A percentile compares a stretch with the other conserved stretches of the same genome.
Evolutionary conservation across 2,888 invertebrate species (phyloP).

Genomic region (Caenorhabditis drosophilae): DNA sequence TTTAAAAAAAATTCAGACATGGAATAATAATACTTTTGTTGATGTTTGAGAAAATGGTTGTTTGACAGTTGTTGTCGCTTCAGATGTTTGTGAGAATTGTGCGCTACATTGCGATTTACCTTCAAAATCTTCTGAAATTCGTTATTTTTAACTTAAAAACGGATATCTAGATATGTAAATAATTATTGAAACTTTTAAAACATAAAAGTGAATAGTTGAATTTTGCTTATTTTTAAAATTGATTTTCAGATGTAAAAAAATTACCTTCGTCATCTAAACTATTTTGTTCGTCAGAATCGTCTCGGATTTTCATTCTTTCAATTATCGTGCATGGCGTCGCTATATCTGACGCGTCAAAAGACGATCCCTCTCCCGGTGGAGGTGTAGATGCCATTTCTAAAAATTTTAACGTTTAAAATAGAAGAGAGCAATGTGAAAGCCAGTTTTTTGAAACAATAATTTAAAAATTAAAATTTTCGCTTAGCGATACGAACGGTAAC

Average conservation of each 20-base stretch:
- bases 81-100: slow-evolving; percentile 38
- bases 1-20: slow-evolving; percentile 2
- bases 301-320: slow-evolving; percentile 5
- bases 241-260: not conserved
- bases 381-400: slow-evolving; percentile 22
- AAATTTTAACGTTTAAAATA: no score
- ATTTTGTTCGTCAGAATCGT: slow-evolving; percentile 2
- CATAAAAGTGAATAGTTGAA: no score
- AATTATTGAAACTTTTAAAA: not conserved
- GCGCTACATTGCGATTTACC: slow-evolving; percentile 26
- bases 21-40: slow-evolving; percentile 26
- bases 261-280: slow-evolving; percentile 7
- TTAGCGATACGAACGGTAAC: not conserved
- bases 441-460: no score
- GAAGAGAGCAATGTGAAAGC: no score
- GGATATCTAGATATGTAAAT: not conserved
- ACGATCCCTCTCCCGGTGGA: slow-evolving; percentile 24
- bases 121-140: slow-evolving; percentile 21
- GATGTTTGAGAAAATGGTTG: slow-evolving; percentile 33
- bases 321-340: slow-evolving; percentile 34
- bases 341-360: slow-evolving; percentile 27
- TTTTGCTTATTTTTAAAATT: slow-evolving; percentile 1
- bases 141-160: no score
- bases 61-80: slow-evolving; percentile 42
- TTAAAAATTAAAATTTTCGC: not conserved